These are phyloP conservation scores for Sarcophaga caerulescens DNA, from an alignment of 2,888 invertebrate genomes.

Conservation along the genomic window DNA sequence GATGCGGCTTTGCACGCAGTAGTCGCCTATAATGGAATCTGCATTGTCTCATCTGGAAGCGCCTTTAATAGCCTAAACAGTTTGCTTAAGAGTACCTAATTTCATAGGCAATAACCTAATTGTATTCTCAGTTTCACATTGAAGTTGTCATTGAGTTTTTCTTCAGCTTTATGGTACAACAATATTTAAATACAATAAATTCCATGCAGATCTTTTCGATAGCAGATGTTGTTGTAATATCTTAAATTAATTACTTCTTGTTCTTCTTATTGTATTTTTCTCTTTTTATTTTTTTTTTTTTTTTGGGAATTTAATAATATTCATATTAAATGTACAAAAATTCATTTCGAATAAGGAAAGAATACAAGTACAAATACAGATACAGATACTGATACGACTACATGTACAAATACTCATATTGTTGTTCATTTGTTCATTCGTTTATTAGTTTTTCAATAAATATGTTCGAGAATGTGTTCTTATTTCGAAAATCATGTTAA, in stretches of 20 bases:
- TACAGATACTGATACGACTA: not conserved
- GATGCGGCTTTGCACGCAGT: no score
- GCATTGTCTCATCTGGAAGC: no score
- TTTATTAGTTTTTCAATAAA: constrained; percentile 11
- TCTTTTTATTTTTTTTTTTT: not conserved
- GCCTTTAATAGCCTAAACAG: no score
- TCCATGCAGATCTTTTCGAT: not conserved
- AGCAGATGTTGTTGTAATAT: not conserved
- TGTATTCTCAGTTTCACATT: no score
- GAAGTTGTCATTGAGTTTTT: no score
- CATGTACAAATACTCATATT: no score
- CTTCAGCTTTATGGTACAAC: no score
- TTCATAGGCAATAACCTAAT: no score
- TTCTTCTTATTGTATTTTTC: not conserved
- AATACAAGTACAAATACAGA: not conserved
- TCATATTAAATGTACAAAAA: not conserved
- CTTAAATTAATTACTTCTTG: not conserved
- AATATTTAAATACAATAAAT: no score
- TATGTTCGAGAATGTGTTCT: constrained; percentile 9
- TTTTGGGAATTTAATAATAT: not conserved
- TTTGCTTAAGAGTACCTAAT: no score
- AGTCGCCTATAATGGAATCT: no score
- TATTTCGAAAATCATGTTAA: constrained; percentile 14
- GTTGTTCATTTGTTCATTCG: not conserved
- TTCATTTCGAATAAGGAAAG: not conserved